Percentiles rank a stretch among this genome's conserved stretches.
Evolutionary conservation across 2,113 vertebrate species (phyloP).

Genomic region (Cromileptes altivelis): DNA sequence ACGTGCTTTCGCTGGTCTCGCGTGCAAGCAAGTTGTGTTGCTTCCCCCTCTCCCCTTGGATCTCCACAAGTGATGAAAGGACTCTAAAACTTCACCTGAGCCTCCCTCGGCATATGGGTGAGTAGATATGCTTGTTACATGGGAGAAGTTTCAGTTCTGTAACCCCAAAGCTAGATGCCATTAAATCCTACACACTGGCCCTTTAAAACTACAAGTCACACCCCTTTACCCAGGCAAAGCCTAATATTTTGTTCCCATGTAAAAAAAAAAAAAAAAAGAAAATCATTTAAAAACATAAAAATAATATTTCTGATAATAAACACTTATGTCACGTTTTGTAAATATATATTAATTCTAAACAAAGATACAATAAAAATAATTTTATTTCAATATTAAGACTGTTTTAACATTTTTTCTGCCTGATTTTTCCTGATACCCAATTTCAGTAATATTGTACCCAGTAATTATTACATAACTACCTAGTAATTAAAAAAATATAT

Average conservation of each 20-base stretch:
- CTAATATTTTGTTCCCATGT: background rate
- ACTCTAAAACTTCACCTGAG: no score
- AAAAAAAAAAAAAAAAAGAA: background rate
- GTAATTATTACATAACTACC: background rate
- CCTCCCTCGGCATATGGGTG: no score
- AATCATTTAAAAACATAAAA: background rate
- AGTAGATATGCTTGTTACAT: no score
- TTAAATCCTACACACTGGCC: no score
- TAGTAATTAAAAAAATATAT: background rate
- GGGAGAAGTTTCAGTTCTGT: no score
- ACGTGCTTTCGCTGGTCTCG: no score
- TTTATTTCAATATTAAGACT: background rate
- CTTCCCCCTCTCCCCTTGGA: no score
- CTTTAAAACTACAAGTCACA: background rate
- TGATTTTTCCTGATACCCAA: background rate
- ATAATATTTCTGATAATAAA: background rate
- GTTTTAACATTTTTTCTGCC: background rate
- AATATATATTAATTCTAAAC: background rate
- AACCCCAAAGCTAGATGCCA: no score
- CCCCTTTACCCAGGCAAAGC: background rate
- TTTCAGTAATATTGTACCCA: background rate
- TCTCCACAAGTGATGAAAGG: no score
- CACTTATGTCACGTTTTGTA: background rate
- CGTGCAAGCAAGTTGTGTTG: no score
- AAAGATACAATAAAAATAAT: background rate